Base-by-base conservation (phyloP, 2,797 vertebrate species). In the Sebastes baramenuke region DNA sequence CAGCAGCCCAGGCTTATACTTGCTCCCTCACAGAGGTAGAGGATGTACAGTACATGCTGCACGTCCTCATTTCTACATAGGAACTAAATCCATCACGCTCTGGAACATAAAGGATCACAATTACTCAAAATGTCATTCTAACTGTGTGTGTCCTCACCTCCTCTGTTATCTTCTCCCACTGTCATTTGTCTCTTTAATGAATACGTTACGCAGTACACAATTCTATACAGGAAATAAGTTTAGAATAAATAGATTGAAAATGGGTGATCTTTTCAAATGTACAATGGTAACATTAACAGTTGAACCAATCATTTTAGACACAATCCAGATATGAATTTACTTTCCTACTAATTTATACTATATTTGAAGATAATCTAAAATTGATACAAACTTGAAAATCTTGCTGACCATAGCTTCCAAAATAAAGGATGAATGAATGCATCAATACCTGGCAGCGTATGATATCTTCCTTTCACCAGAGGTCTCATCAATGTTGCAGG, bases 401-500 rank as follows among this genome's bases (percentile, higher is more conserved):
- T 64, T 61, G 54, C 34, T 59, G 77, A 59, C 42, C 20, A 34
- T 22, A 25, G 38, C 52, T 73, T 70, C 18, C 38, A 52, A 64
- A 72, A 65, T 79, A 67, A 77, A 86, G 74, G 46, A 88, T 80
- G 32, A 76, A 86, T 62, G 76, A 66, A 55, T 49, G 60, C 30
- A 38, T 84, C 82, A 83, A 72, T 65, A 74, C 30, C 61, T 52
- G 80, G 72, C 67, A 59, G 2, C 79, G 36, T 55, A 25, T 83
- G 75, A 84, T 82, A 90, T 82, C 67, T 75, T 56, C 42, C 34
- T 24, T 30, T 70, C 64, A 82, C 77, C 79, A 62, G 55, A 72
- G 74, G 83, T 80, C 66, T 86, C 67, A 90, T 90, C 77, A 85
- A 89, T 91, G 89, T 88, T 89, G 77, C 76, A 92, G 76, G 75